A percentile compares a stretch with the other conserved stretches of the same genome.
Conservation (phyloP, 2,113 vertebrate genomes). For the Climacteris rufus region DNA sequence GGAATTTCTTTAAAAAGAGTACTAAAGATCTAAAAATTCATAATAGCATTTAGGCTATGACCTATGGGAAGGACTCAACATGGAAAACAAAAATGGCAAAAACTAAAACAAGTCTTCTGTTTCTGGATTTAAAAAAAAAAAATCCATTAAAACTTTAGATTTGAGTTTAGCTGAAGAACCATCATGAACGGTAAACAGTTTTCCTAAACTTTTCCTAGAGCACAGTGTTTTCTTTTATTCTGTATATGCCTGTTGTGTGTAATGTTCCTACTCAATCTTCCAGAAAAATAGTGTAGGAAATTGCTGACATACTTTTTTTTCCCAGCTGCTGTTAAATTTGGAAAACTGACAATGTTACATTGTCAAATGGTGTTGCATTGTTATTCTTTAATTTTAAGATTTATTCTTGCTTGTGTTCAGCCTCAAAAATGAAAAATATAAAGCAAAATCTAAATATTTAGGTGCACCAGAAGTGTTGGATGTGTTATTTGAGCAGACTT, state of each 20-base stretch:
- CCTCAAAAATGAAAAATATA: background rate
- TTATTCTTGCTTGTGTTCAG: background rate
- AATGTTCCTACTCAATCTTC: background rate
- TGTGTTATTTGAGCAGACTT: background rate
- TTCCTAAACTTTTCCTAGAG: background rate
- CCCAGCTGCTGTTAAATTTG: conserved; percentile 1
- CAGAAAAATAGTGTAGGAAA: background rate
- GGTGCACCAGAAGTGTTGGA: background rate
- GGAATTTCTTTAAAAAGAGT: background rate
- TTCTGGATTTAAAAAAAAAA: background rate
- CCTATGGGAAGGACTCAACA: background rate
- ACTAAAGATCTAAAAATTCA: background rate
- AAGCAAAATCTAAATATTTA: background rate
- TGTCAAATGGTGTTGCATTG: background rate
- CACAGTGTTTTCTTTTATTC: background rate
- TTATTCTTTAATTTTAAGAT: background rate
- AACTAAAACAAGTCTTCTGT: background rate
- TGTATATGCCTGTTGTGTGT: background rate
- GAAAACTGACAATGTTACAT: background rate
- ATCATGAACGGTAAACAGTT: background rate
- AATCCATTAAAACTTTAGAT: background rate
- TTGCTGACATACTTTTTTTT: background rate
- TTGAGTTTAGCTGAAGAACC: background rate
- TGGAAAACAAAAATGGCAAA: background rate
- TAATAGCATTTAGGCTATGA: background rate